Evolutionary conservation across 2,113 vertebrate species (phyloP), one percentile per base, ranked within the genome.

Genomic region (Otolemur garnettii): DNA sequence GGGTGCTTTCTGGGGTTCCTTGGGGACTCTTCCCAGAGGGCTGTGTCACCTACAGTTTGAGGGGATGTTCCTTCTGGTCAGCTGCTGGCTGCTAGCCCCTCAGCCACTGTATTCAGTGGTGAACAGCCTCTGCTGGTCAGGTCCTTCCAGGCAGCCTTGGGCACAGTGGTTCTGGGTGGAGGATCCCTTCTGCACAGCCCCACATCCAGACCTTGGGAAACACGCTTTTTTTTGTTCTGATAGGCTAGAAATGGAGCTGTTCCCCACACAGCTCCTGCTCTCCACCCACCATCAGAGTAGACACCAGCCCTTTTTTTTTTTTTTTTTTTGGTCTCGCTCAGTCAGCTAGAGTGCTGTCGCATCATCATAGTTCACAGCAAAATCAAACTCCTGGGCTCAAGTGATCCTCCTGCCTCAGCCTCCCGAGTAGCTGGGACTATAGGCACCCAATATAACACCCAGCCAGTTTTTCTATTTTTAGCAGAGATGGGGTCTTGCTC

Each of bases 71-170:
- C 21, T 24, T 83, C 50, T 75, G 55, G 77, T 18, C 45, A 38
- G 42, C 30, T 26, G 28, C 8, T 42, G 18, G 59, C 68, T 69
- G 14, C 68, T 33, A 4, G 18, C 9, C 64, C 59, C 24, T 69
- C 38, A 4, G 64, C 4, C 35, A 2, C 1, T 5, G 26, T 0
- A 1, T 19, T 69, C 84, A 4, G 0, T 7, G 30, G 45, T 42
- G 4, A 87, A 2, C 30, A 11, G 15, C 35, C 74, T 81, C 57
- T 66, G 72, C 17, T 33, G 7, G 7, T 5, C 7, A 75, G 35
- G 3, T 38, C 4, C 42, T 21, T 57, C 24, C 17, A 0, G 10
- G 11, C 9, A 45, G 50, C 14, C 38, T 24, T 22, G 28, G 66
- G 3, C 33, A 71, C 4, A 60, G 28, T 3, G 45, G 33, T 30